phyloP scores from a whole-genome alignment of 2,797 vertebrate genomes.

The Scomberomorus guttatus region DNA sequence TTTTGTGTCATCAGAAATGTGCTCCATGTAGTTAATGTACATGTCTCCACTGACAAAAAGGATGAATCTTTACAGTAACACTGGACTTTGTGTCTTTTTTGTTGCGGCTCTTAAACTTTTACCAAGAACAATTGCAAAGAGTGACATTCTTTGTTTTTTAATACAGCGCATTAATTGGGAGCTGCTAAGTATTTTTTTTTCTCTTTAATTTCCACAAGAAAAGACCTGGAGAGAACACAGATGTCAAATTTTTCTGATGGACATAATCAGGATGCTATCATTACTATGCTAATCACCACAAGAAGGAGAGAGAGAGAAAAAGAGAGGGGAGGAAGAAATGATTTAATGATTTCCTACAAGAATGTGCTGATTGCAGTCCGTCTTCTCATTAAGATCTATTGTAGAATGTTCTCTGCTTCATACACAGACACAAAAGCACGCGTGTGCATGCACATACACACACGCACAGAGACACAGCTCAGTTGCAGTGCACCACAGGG shows the following conservation, averaged over 20 bases:
- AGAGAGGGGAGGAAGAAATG: slow-evolving; percentile 74
- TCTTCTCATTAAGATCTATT: slow-evolving; percentile 87
- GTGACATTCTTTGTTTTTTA: slow-evolving; percentile 22
- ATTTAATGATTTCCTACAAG: slow-evolving; percentile 84
- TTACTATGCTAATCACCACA: slow-evolving; percentile 78
- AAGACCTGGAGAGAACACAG: slow-evolving; percentile 66
- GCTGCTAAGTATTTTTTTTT: neutral
- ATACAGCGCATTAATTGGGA: slow-evolving; percentile 28
- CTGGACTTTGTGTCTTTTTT: slow-evolving; percentile 6
- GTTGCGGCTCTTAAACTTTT: slow-evolving; percentile 11
- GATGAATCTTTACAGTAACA: neutral
- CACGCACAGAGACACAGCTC: slow-evolving; percentile 59
- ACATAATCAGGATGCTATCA: slow-evolving; percentile 80
- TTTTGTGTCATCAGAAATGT: neutral
- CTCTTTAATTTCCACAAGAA: slow-evolving; percentile 52
- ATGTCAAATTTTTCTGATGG: slow-evolving; percentile 78
- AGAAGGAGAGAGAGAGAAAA: slow-evolving; percentile 62
- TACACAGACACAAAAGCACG: slow-evolving; percentile 48
- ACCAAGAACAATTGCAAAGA: slow-evolving; percentile 15
- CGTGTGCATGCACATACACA: slow-evolving; percentile 11
- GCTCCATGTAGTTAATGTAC: neutral
- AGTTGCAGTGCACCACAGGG: slow-evolving; percentile 74
- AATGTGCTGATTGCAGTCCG: slow-evolving; percentile 84
- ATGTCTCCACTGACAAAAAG: slow-evolving; percentile 4
- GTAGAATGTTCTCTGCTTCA: slow-evolving; percentile 71